Evolutionary conservation across 2,888 invertebrate species (phyloP).

Genomic region (Agonopterix subpropinquella): DNA sequence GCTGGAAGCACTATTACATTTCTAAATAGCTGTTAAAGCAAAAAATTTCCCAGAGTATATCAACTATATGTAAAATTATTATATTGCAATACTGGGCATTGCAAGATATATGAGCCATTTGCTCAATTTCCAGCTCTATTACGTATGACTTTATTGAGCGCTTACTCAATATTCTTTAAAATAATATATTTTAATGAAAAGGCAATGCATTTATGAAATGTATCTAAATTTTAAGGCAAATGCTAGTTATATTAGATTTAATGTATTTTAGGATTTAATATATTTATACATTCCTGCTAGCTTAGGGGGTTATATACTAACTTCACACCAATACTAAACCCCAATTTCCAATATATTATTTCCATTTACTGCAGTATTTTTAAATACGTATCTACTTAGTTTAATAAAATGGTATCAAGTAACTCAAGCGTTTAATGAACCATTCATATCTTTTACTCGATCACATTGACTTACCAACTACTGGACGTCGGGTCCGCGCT

Average conservation of each 20-base stretch:
- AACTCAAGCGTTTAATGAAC: too few relatives aligned
- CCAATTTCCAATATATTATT: slow-evolving; percentile 15
- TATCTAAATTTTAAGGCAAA: slow-evolving; percentile 26
- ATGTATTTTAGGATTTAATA: background rate
- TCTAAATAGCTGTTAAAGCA: too few relatives aligned
- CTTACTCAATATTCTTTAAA: too few relatives aligned
- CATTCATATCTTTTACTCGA: background rate
- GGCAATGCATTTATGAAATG: slow-evolving; percentile 59
- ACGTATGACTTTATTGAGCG: background rate
- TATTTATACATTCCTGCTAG: slow-evolving; percentile 47
- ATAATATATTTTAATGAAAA: slow-evolving; percentile 36
- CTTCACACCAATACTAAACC: slow-evolving; percentile 14
- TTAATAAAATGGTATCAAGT: slow-evolving; percentile 10
- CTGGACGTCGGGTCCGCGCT: too few relatives aligned
- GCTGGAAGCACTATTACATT: too few relatives aligned
- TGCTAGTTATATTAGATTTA: too few relatives aligned
- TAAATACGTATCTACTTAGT: background rate
- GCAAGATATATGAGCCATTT: background rate
- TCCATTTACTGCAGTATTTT: background rate
- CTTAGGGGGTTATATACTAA: slow-evolving; percentile 26
- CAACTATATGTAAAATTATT: background rate
- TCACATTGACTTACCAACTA: too few relatives aligned
- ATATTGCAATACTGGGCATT: too few relatives aligned
- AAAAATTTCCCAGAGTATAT: too few relatives aligned
- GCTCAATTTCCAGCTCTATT: background rate